Evolutionary conservation across 2,888 invertebrate genomes (phyloP), one percentile per base, ranked within the genome.

Genomic region (Allygus modestus): DNA sequence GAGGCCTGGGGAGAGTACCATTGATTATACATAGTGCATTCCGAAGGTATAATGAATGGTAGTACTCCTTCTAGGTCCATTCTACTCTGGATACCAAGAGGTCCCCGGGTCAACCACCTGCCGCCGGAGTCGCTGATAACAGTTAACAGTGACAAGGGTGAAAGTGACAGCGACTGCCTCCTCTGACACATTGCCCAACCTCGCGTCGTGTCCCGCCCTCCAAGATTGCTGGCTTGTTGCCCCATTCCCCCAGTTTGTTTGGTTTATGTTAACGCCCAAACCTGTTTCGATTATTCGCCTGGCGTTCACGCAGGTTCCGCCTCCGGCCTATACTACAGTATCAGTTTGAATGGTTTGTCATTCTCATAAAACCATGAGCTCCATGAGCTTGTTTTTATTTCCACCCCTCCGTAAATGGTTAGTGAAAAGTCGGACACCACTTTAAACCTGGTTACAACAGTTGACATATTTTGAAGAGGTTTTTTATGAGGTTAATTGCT

Each of bases 201-300:
- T 2, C 15, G 12, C 46, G 37, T 37, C 37, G 51, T 15, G 77
- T 77, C 51, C 2, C 51, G 77, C 51, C 77, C 77, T 33, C 77
- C 43, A 46, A 41, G 77, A 77, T 77, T 9, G 46, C 20, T 23
- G 23, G n/a, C 33, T 2, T 31, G 71, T 71, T 71, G 41, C 71
- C 26, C 7, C 33, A 71, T n/a, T 37, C 41, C n/a, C 28, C 37
- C 71, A n/a, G 71, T 71, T 71, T 71, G 71, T 71, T 71, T 71
- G 71, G 71, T 71, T 71, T 71, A 71, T 71, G 71, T 71, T 71
- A 71, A 71, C 71, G 71, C 71, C 71, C 41, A 41, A 23, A 71
- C 41, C 33, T n/a, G 71, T 41, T 41, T 5, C 37, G 11, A 15
- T n/a, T 0, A 15, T 5, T 2, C 31, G 69, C 33, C 15, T 7